Base-by-base conservation (phyloP, 2,888 invertebrate species). In the Epicampocera succincta region DNA sequence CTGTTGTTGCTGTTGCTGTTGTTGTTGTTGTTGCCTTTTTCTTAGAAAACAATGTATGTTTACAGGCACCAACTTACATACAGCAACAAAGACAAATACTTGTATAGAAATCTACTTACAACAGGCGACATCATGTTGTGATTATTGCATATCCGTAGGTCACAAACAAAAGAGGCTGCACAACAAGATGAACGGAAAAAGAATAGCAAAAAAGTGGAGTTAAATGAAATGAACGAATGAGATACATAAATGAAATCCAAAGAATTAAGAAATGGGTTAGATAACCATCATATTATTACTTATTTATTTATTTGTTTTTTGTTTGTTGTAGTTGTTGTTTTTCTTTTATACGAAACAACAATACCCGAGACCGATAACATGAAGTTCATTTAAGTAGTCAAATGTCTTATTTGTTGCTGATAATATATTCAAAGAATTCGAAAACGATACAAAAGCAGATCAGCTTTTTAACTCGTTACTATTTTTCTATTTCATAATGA, bases 61-160 rank as follows among this genome's bases (percentile, higher is more conserved):
- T 56, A 60, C 33, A 68, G 48, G 19, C 29, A 13, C 33, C n/a
- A 15, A 48, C 29, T n/a, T 40, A 50, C 33, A 65, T 12, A 21
- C 19, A 25, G 0, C 60, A 33, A 50, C 13, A 25, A 29, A 8
- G 9, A 44, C 42, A 58, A 13, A 21, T 12, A 12, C 1, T 61
- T 52, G 29, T 33, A 60, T 66, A 72, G 75, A 68, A 75, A 60
- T 76, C 68, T 60, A 40, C 46, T 76, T 66, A 46, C 19, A 66
- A 68, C 72, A 81, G 61, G 71, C 71, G 82, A 74, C 74, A 82
- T 66, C 74, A 78, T 75, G 78, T 78, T 74, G 69, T 78, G 74
- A 82, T 74, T 74, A 65, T 76, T 76, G 76, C 69, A 78, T 78
- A 74, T 82, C 82, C 82, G 78, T 74, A 82, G 82, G 82, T 82